Percentiles rank a stretch among this genome's conserved stretches.
Conservation (phyloP, 2,797 vertebrate species). For the Glossophaga mutica region DNA sequence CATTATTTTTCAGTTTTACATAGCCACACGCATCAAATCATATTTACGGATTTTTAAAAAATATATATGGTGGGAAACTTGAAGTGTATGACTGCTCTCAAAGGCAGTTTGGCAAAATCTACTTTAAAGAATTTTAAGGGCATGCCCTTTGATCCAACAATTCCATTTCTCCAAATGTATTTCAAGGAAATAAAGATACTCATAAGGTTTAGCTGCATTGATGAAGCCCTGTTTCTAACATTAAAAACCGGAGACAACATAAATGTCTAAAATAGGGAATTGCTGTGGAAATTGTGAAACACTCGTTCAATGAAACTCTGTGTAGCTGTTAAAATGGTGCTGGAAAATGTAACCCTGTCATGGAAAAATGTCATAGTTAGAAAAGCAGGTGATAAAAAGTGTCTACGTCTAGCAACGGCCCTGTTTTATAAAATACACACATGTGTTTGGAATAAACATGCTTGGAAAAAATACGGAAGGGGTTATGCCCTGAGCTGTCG, state of each 20-base stretch:
- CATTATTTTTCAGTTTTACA: not conserved
- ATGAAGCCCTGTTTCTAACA: not conserved
- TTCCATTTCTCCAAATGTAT: not conserved
- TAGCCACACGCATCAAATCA: not conserved
- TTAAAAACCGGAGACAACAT: not conserved
- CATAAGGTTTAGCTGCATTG: not conserved
- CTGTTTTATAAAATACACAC: not conserved
- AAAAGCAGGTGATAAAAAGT: conserved; percentile 3
- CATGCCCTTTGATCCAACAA: not conserved
- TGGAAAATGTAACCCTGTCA: not conserved
- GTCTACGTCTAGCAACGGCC: not conserved
- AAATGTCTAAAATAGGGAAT: not conserved
- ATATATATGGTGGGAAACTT: not conserved
- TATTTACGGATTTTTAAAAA: not conserved
- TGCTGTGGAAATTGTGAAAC: not conserved
- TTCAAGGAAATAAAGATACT: not conserved
- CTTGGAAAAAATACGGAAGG: not conserved
- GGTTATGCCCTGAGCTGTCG: not conserved
- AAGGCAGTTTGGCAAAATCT: not conserved
- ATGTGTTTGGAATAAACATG: not conserved
- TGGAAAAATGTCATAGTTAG: not conserved
- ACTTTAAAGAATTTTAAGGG: not conserved
- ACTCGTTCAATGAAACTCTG: not conserved
- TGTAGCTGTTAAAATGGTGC: not conserved
- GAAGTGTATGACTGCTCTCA: not conserved